Conservation (phyloP, 2,113 vertebrate species). For the Tetraodon nigroviridis region DNA sequence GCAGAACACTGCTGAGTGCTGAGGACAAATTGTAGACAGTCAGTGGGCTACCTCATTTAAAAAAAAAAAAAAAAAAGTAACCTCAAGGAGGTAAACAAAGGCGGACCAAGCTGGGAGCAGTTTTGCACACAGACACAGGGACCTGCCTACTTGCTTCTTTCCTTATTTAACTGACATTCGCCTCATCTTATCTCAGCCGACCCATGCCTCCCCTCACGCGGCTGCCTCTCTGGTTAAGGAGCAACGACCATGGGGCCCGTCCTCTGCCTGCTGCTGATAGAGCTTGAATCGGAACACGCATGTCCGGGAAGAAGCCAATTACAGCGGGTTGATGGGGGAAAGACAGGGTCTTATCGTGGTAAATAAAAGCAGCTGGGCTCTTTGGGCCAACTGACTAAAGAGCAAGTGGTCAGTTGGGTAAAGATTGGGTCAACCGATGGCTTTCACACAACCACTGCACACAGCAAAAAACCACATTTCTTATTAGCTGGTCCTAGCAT, state of each 20-base stretch:
- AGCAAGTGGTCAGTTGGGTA: constrained; percentile 55
- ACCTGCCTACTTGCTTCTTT: constrained; percentile 15
- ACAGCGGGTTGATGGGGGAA: constrained; percentile 46
- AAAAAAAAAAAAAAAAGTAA: constrained; percentile 21
- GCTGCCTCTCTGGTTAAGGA: constrained; percentile 47
- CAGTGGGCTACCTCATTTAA: not conserved
- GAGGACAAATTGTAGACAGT: constrained; percentile 13
- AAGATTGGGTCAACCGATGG: constrained; percentile 67
- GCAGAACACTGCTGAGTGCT: not conserved
- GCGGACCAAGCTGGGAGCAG: constrained; percentile 20
- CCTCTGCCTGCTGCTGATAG: constrained; percentile 53
- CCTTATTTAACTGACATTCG: constrained; percentile 19
- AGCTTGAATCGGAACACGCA: constrained; percentile 60
- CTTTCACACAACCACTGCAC: constrained; percentile 5
- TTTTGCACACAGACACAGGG: not conserved
- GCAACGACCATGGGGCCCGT: constrained; percentile 37
- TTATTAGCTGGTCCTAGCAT: too few relatives aligned
- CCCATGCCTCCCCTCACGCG: constrained; percentile 52
- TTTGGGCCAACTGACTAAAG: constrained; percentile 56
- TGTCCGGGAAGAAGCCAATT: constrained; percentile 58
- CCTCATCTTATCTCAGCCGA: constrained; percentile 46
- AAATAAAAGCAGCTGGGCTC: constrained; percentile 45
- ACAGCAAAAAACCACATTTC: too few relatives aligned
- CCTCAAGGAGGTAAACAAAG: constrained; percentile 22
- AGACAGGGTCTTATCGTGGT: constrained; percentile 55